Percentiles rank a stretch among this genome's conserved stretches.
These are phyloP conservation scores for Coleophora flavipennella DNA, from an alignment of 2,888 invertebrate species.

Conservation along the genomic window DNA sequence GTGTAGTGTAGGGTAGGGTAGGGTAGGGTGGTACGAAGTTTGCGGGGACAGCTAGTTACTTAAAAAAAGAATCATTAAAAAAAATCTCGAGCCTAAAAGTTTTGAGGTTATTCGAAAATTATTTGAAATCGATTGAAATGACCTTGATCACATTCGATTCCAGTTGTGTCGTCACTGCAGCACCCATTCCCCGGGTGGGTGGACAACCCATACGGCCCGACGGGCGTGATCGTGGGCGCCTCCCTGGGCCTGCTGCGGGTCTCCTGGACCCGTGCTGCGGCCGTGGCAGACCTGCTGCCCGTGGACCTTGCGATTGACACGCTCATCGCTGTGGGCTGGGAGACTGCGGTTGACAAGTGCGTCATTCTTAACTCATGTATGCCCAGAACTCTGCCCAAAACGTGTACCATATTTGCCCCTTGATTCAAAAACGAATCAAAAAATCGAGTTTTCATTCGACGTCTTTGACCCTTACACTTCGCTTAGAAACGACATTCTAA, in stretches of 20 bases:
- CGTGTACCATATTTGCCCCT: background rate
- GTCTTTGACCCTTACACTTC: background rate
- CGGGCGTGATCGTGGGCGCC: slow-evolving; percentile 79
- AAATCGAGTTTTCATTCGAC: background rate
- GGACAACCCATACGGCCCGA: slow-evolving; percentile 95
- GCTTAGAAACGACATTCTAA: slow-evolving; percentile 17
- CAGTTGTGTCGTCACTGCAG: background rate
- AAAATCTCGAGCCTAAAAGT: no score
- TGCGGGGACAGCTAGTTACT: no score
- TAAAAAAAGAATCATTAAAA: no score
- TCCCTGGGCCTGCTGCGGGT: slow-evolving; percentile 83
- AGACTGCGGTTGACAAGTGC: slow-evolving; percentile 72
- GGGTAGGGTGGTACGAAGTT: no score
- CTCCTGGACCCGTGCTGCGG: slow-evolving; percentile 67
- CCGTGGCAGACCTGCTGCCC: slow-evolving; percentile 82
- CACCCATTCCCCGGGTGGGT: slow-evolving; percentile 87
- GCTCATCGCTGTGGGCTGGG: slow-evolving; percentile 80
- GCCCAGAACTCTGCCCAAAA: background rate
- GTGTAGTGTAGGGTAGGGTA: no score
- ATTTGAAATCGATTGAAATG: no score
- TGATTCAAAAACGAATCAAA: background rate
- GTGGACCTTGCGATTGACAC: slow-evolving; percentile 86
- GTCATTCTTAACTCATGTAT: slow-evolving; percentile 9
- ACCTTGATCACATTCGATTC: background rate
- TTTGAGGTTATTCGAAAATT: no score